Conservation (phyloP, 2,888 invertebrate genomes). For the Xanthorhoe spadicearia region DNA sequence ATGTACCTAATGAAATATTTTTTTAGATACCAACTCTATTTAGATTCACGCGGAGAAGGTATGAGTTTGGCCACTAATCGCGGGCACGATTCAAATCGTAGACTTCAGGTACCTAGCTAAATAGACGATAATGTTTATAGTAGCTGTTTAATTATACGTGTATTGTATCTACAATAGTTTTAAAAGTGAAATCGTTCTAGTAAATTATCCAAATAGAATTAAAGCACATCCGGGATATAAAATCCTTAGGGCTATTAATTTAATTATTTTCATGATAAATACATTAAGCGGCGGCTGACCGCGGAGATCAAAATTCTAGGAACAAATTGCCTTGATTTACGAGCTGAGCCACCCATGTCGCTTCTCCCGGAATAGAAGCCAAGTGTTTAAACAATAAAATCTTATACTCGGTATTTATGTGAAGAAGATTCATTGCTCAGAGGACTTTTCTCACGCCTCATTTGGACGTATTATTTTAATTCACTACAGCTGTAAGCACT, state of each 20-base stretch:
- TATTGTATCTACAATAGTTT: too few species aligned
- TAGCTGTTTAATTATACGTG: not conserved
- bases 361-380: constrained; percentile 66
- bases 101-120: too few species aligned
- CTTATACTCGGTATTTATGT: constrained; percentile 13
- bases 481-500: not conserved
- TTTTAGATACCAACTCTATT: too few species aligned
- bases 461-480: constrained; percentile 7
- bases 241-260: constrained; percentile 28
- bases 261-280: constrained; percentile 39
- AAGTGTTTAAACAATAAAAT: constrained; percentile 43
- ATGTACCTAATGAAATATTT: too few species aligned
- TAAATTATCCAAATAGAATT: constrained; percentile 18
- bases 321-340: constrained; percentile 78
- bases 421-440: constrained; percentile 21
- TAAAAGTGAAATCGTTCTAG: not conserved
- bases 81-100: too few species aligned
- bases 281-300: constrained; percentile 37
- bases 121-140: not conserved
- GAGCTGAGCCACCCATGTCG: constrained; percentile 73
- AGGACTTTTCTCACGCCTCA: constrained; percentile 17
- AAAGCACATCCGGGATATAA: constrained; percentile 28
- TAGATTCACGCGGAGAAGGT: too few species aligned
- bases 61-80: too few species aligned
- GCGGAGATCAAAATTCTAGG: constrained; percentile 56